Conservation (phyloP, 2,797 vertebrate genomes). For the Hydrocynus forskahlii region DNA sequence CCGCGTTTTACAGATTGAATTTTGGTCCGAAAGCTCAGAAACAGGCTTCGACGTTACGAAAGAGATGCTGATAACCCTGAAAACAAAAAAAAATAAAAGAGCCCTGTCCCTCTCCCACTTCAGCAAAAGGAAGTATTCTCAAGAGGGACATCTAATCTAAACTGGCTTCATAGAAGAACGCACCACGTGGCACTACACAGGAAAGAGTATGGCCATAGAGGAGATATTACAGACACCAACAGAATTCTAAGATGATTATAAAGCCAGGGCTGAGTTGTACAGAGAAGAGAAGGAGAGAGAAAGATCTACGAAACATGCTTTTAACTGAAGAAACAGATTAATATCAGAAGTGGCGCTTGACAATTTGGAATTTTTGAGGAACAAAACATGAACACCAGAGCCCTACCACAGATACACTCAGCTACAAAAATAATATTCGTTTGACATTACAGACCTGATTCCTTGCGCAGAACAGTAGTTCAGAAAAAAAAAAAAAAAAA, state of each 20-base stretch:
- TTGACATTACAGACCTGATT: constrained; percentile 75
- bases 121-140: constrained; percentile 53
- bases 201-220: constrained; percentile 34
- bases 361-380: background rate
- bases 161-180: constrained; percentile 61
- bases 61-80: constrained; percentile 35
- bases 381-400: background rate
- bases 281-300: constrained; percentile 42
- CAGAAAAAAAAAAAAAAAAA: constrained; percentile 25
- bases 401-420: constrained; percentile 30
- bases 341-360: constrained; percentile 4
- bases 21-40: constrained; percentile 52
- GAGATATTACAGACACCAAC: constrained; percentile 10
- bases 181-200: constrained; percentile 55
- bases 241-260: constrained; percentile 11
- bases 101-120: constrained; percentile 58
- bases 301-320: constrained; percentile 58
- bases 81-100: constrained; percentile 28
- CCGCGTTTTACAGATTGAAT: constrained; percentile 35
- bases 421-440: constrained; percentile 62
- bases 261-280: constrained; percentile 32
- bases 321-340: background rate
- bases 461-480: constrained; percentile 46
- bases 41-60: constrained; percentile 16
- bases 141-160: constrained; percentile 48